These are phyloP conservation scores for Planococcus citri DNA, from an alignment of 1,140 invertebrate species.

Conservation along the genomic window DNA sequence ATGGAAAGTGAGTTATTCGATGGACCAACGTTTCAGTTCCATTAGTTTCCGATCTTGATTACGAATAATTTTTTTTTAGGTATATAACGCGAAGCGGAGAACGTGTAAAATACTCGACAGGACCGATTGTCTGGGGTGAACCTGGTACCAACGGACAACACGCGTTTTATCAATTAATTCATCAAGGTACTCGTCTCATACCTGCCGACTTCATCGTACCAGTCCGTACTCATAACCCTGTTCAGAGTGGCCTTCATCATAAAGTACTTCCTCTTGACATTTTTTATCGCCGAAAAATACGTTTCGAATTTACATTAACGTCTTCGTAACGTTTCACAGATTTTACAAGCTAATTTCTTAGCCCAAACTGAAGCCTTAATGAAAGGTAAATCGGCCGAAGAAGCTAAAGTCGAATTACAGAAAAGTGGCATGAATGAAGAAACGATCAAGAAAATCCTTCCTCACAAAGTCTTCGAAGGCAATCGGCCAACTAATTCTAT, in stretches of 20 bases:
- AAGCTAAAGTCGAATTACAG: constrained; percentile 60
- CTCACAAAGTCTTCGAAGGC: constrained; percentile 94
- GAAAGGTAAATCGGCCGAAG: constrained; percentile 71
- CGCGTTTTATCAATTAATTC: constrained; percentile 94
- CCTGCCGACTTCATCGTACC: constrained; percentile 96
- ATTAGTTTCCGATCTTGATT: not conserved
- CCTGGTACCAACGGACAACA: constrained; percentile 99
- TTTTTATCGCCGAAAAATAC: not conserved
- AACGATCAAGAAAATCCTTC: constrained; percentile 65
- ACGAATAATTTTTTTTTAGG: constrained; percentile 29
- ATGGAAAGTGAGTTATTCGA: constrained; percentile 76
- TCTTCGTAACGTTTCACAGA: constrained; percentile 43
- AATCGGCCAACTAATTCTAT: constrained; percentile 97
- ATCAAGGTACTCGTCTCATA: constrained; percentile 79
- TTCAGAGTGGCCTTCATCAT: constrained; percentile 59
- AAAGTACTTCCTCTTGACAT: constrained; percentile 36
- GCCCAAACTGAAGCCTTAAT: constrained; percentile 97
- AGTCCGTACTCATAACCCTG: constrained; percentile 83
- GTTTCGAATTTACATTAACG: no score
- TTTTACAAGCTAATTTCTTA: constrained; percentile 92
- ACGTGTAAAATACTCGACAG: constrained; percentile 68
- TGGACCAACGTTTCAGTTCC: constrained; percentile 4
- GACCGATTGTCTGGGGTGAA: constrained; percentile 92
- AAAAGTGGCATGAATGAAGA: constrained; percentile 56
- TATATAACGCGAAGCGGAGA: constrained; percentile 58